Evolutionary conservation across 2,888 invertebrate genomes (phyloP).

Genomic region (Lasioglossum villosulum): DNA sequence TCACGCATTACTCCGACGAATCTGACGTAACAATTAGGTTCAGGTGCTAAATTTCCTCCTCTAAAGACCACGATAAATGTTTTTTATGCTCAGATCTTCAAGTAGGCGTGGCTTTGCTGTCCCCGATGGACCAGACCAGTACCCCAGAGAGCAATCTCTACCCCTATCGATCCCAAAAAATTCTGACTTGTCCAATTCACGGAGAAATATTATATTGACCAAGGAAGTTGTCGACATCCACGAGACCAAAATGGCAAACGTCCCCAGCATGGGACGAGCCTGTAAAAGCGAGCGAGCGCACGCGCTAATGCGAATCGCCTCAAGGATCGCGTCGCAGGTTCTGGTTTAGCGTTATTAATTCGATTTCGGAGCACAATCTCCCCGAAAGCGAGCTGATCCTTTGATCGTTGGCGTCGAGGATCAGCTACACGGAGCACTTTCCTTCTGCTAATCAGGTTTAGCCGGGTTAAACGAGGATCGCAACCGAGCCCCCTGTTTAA

Average conservation of each 20-base stretch:
- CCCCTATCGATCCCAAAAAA: not conserved
- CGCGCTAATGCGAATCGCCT: slow-evolving; percentile 50
- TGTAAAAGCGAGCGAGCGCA: slow-evolving; percentile 9
- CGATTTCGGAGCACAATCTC: slow-evolving; percentile 55
- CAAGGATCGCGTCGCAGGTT: slow-evolving; percentile 37
- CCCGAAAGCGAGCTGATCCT: slow-evolving; percentile 53
- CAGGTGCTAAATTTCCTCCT: too few species aligned
- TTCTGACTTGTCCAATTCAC: not conserved
- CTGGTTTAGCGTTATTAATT: slow-evolving; percentile 63
- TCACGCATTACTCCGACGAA: not conserved
- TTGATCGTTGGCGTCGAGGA: slow-evolving; percentile 62
- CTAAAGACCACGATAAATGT: not conserved
- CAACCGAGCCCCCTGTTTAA: slow-evolving; percentile 65
- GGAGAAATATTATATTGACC: not conserved
- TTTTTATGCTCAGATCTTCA: not conserved
- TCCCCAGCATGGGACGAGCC: slow-evolving; percentile 24
- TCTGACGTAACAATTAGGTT: not conserved
- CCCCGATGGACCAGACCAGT: not conserved
- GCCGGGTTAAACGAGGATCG: slow-evolving; percentile 63
- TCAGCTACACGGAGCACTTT: slow-evolving; percentile 49
- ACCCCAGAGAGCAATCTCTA: not conserved
- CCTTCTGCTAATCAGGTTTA: slow-evolving; percentile 71
- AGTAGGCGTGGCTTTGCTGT: not conserved
- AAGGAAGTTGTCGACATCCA: not conserved
- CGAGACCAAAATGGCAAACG: not conserved